These are phyloP conservation scores for Phalacrocorax carbo DNA, from an alignment of 2,113 vertebrate genomes.

Conservation along the genomic window DNA sequence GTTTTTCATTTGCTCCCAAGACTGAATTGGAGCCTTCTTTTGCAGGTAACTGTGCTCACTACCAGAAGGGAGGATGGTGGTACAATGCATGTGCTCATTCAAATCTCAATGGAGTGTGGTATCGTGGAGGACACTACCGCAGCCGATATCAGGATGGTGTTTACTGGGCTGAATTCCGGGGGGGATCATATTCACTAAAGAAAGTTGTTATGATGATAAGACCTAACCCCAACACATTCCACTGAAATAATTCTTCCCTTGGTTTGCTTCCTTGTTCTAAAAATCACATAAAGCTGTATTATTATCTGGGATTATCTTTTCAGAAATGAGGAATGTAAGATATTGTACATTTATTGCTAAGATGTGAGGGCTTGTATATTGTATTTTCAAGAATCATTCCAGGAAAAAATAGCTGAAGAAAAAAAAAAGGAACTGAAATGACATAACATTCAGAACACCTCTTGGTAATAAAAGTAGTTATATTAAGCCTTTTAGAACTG, in stretches of 20 bases:
- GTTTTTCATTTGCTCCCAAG: not conserved
- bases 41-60: slow-evolving; percentile 95
- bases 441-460: not conserved
- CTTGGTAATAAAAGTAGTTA: not conserved
- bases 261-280: not conserved
- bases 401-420: not conserved
- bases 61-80: slow-evolving; percentile 99
- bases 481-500: not conserved
- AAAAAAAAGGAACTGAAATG: not conserved
- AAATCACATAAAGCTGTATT: not conserved
- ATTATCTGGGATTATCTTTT: not conserved
- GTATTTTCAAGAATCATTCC: slow-evolving; percentile 29
- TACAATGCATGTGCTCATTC: slow-evolving; percentile 98
- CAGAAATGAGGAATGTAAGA: slow-evolving; percentile 52
- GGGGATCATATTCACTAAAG: slow-evolving; percentile 95
- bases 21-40: not conserved
- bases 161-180: slow-evolving; percentile 98
- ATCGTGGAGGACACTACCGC: slow-evolving; percentile 94
- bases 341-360: slow-evolving; percentile 42
- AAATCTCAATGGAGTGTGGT: slow-evolving; percentile 97
- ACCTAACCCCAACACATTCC: slow-evolving; percentile 95
- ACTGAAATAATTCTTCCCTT: slow-evolving; percentile 70
- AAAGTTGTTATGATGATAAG: slow-evolving; percentile 99
- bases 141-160: slow-evolving; percentile 96
- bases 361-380: slow-evolving; percentile 23